These are phyloP conservation scores for Drosophila lutescens DNA, from an alignment of 2,888 invertebrate species.

Conservation along the genomic window DNA sequence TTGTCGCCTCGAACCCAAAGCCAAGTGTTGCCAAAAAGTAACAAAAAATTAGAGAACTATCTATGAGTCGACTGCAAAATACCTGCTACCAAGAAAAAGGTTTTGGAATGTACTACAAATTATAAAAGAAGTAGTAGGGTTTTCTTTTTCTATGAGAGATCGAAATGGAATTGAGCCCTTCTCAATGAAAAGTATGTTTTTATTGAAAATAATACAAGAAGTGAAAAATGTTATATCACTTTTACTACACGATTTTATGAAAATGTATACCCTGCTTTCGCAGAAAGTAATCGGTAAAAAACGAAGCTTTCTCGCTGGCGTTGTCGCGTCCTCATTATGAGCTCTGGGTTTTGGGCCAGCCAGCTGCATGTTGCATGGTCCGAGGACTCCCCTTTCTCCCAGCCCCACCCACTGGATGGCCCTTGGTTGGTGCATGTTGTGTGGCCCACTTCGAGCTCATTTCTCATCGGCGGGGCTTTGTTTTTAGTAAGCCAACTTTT, in stretches of 20 bases:
- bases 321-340: slow-evolving; percentile 66
- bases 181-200: too few relatives aligned
- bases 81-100: not conserved
- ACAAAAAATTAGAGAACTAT: not conserved
- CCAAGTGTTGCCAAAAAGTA: slow-evolving; percentile 46
- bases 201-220: too few relatives aligned
- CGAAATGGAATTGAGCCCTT: too few relatives aligned
- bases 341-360: slow-evolving; percentile 42
- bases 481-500: slow-evolving; percentile 60
- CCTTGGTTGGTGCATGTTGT: slow-evolving; percentile 22
- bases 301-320: slow-evolving; percentile 28
- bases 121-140: too few relatives aligned
- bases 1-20: slow-evolving; percentile 34
- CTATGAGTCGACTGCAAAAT: not conserved
- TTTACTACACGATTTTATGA: too few relatives aligned
- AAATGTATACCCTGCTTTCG: not conserved
- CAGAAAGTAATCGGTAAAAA: not conserved
- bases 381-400: too few relatives aligned
- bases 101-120: too few relatives aligned
- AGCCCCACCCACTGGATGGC: not conserved
- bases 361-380: slow-evolving; percentile 51
- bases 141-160: too few relatives aligned
- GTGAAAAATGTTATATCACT: too few relatives aligned
- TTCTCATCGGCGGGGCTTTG: slow-evolving; percentile 65
- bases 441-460: slow-evolving; percentile 58